Evolutionary conservation across 1,140 invertebrate genomes (phyloP), one percentile per base, ranked within the genome.

Genomic region (Trypoxylus dichotomus): DNA sequence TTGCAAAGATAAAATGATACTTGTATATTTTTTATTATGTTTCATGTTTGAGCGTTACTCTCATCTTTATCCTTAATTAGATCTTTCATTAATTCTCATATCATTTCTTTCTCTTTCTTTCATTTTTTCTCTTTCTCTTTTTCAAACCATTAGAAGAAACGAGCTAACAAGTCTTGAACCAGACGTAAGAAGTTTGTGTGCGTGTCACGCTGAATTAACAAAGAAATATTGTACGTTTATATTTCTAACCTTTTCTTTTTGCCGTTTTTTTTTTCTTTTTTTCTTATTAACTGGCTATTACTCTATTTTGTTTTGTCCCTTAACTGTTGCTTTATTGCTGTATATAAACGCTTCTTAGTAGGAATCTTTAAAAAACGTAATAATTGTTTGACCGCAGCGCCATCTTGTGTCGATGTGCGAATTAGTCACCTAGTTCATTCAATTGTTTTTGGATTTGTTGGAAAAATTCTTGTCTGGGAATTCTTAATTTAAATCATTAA

Each of bases 111-210:
- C 21, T 11, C 24, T 10, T 24, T 19, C 19, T 63, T 11, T 25
- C 25, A 11, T 63, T 63, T 7, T 63, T 21, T 21, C 54, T 19
- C 13, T 63, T 63, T 63, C 6, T 63, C 19, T 81, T 58, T 79
- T 74, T 77, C 25, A 54, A 11, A 42, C 19, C 19, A 60, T n/a
- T 68, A 76, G 76, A 68, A 32, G 60, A 76, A 76, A 60, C 58
- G 76, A 71, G 60, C 60, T 68, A 76, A 68, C 19, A 76, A 76
- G 42, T 47, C 42, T 75, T 75, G 42, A 75, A 25, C 47, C n/a
- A 6, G 41, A 25, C 47, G 42, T 43, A 75, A 75, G 42, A 75
- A 43, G 42, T 27, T 41, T 75, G 74, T 75, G 11, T 47, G 15
- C 11, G 42, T 42, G 6, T 27, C 10, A 21, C 74, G n/a, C 29